Conservation (phyloP, 1,140 invertebrate genomes). For the Whitmania pigra region DNA sequence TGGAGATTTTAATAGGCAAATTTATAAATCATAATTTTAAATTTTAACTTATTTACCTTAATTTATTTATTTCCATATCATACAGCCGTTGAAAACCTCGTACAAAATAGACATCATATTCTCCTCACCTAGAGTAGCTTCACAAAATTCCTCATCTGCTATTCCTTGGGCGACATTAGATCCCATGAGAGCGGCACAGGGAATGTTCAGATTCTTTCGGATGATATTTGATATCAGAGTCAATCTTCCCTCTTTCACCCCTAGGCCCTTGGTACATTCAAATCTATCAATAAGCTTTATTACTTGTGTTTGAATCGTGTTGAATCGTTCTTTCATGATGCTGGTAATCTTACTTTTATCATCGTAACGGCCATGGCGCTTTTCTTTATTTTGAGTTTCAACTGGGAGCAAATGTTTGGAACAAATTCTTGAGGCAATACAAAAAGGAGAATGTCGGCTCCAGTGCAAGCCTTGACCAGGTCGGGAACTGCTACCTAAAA, state of each 20-base stretch:
- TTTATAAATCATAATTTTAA: no score
- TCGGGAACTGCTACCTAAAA: slow-evolving; percentile 77
- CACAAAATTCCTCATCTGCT: slow-evolving; percentile 91
- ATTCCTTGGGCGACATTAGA: slow-evolving; percentile 91
- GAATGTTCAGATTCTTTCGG: slow-evolving; percentile 66
- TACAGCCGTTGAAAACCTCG: no score
- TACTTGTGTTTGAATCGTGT: no score
- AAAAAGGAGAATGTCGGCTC: slow-evolving; percentile 89
- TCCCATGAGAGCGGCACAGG: slow-evolving; percentile 88
- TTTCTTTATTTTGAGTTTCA: slow-evolving; percentile 79
- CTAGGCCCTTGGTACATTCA: slow-evolving; percentile 60
- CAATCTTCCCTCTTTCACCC: slow-evolving; percentile 53
- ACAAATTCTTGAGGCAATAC: slow-evolving; percentile 99
- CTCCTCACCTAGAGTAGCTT: slow-evolving; percentile 84
- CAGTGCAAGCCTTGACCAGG: slow-evolving; percentile 71
- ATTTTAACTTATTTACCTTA: no score
- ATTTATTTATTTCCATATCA: no score
- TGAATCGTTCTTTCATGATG: no score
- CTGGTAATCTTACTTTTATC: slow-evolving; percentile 63
- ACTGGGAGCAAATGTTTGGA: slow-evolving; percentile 62
- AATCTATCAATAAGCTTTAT: no score
- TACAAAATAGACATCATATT: slow-evolving; percentile 24
- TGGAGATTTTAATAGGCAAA: no score
- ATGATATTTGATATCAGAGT: slow-evolving; percentile 96
- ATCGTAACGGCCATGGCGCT: slow-evolving; percentile 79